Evolutionary conservation across 2,888 invertebrate species (phyloP), one percentile per base, ranked within the genome.

Genomic region (Oeneis ivallda): DNA sequence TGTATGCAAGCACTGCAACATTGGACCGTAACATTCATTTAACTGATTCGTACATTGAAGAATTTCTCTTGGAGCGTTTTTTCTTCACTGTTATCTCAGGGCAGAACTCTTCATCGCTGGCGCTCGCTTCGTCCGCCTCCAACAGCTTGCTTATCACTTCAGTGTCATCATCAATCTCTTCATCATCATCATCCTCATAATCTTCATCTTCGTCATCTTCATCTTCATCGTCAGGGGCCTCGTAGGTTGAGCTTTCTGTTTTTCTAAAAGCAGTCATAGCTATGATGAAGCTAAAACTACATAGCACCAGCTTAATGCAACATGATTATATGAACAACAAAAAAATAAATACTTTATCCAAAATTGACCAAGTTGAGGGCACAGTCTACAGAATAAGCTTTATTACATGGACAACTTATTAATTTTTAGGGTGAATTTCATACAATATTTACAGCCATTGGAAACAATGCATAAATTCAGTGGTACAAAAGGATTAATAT

Each of bases 131-230:
- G 49, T 89, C 89, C 0, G 83, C 88, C 64, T 89, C 86, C 15
- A 87, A 70, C n/a, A 89, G 74, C 68, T 88, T 88, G 72, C 85
- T 87, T 70, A 89, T 88, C 7, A 89, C 86, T 66, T 87, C 87
- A 0, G 85, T 82, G 54, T 88, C 89, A 76, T 89, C 89, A 72
- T 90, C 77, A 54, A 75, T 76, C 47, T 76, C 75, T 64, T 77
- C 77, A 68, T 76, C 76, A 54, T 72, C 74, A 15, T 76, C 75
- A 59, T 70, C 72, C 10, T 69, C 69, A 1, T 62, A 69, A 41
- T 72, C 75, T 32, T 82, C 82, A 17, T 75, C 60, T 19, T 60
- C 60, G 0, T 60, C 60, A 1, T 88, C 89, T 74, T 89, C 89
- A 72, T 90, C 76, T 58, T 70, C 72, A 9, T 70, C 69, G 1